Evolutionary conservation across 2,888 invertebrate species (phyloP).

Genomic region (Pecten maximus): DNA sequence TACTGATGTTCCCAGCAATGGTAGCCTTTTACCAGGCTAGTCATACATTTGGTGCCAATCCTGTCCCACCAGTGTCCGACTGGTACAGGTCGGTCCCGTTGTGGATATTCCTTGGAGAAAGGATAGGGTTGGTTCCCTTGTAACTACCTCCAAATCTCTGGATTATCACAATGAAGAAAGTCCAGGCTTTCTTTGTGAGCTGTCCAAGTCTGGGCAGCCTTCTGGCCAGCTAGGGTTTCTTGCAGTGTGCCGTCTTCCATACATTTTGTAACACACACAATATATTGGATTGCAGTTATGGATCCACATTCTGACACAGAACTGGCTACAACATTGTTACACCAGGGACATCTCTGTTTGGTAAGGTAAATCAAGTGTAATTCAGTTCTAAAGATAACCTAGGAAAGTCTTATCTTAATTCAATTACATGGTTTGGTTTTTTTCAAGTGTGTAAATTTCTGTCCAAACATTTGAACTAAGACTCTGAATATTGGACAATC

Average conservation of each 20-base stretch:
- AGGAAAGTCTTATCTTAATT: neutral
- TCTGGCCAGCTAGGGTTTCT: neutral
- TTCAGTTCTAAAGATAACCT: neutral
- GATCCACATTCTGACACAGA: neutral
- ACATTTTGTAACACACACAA: neutral
- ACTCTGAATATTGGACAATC: neutral
- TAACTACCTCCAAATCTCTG: neutral
- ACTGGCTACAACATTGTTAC: neutral
- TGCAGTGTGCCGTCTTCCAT: neutral
- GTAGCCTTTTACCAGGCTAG: neutral
- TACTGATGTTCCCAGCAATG: neutral
- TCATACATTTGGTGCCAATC: neutral
- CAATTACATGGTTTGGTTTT: neutral
- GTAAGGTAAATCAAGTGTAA: neutral
- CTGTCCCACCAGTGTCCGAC: neutral
- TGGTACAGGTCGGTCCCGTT: neutral
- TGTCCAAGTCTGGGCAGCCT: neutral
- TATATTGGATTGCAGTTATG: constrained; percentile 5
- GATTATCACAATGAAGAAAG: neutral
- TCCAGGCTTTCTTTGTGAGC: neutral
- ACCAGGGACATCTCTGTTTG: neutral
- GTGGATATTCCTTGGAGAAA: neutral
- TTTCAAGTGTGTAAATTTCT: neutral
- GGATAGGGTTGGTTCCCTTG: neutral
- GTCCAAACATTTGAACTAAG: neutral